Percentiles rank a stretch among this genome's conserved stretches.
Conservation (phyloP, 2,113 vertebrate species). For the Rhinopomastus cyanomelas region DNA sequence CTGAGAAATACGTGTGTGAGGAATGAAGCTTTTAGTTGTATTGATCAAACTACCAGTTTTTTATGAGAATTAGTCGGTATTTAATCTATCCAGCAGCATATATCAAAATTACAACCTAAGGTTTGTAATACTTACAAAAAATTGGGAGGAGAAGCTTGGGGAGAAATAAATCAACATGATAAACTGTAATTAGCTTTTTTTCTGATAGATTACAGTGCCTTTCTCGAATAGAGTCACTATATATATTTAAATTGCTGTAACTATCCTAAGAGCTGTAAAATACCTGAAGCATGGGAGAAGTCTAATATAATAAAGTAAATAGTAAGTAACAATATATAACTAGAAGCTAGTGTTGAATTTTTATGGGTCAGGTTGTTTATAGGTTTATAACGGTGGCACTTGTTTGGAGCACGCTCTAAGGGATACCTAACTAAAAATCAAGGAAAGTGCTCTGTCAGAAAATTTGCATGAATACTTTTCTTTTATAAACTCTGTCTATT, state of each 20-base stretch:
- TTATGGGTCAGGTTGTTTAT: constrained; percentile 33
- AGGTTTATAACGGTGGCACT: constrained; percentile 11
- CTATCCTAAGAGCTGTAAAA: constrained; percentile 47
- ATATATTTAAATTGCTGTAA: constrained; percentile 57
- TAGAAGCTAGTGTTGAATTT: constrained; percentile 20
- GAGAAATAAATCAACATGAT: constrained; percentile 49
- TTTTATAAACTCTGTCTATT: background rate
- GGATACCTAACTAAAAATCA: background rate
- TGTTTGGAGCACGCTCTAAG: background rate
- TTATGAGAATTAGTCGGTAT: constrained; percentile 40
- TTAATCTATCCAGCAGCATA: constrained; percentile 46
- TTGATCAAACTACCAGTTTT: constrained; percentile 51
- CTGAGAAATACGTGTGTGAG: background rate
- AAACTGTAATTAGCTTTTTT: constrained; percentile 54
- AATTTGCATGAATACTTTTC: background rate
- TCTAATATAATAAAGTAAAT: constrained; percentile 56
- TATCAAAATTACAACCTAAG: constrained; percentile 43
- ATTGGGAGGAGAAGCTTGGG: background rate
- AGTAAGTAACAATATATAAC: constrained; percentile 44
- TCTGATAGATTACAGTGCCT: constrained; percentile 15
- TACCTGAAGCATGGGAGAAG: constrained; percentile 33
- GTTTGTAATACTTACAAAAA: constrained; percentile 38
- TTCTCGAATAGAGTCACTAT: background rate
- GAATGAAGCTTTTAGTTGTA: constrained; percentile 32
- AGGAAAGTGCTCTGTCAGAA: background rate